Evolutionary conservation across 2,113 vertebrate genomes (phyloP).

Genomic region (Syngnathus typhle): DNA sequence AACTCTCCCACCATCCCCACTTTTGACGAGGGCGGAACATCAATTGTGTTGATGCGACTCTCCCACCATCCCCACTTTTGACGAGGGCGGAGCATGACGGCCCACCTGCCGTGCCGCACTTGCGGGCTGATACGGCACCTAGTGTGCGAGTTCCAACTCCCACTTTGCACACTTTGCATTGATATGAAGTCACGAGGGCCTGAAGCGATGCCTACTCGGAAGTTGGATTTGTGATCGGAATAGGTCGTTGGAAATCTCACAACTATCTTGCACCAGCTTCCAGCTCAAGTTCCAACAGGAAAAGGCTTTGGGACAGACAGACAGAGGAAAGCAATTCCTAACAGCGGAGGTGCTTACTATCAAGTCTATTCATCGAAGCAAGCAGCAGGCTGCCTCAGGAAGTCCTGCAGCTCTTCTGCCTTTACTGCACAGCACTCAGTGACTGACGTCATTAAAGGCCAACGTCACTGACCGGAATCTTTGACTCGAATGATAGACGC

Average conservation of each 20-base stretch:
- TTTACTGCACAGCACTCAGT: conserved; percentile 27
- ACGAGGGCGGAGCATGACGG: no score
- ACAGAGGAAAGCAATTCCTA: conserved; percentile 5
- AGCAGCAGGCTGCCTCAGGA: background rate
- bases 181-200: no score
- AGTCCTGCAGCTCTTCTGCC: conserved; percentile 8
- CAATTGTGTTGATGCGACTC: no score
- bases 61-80: no score
- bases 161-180: no score
- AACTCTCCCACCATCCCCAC: no score
- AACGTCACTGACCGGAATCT: background rate
- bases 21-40: no score
- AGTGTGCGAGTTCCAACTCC: no score
- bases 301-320: background rate
- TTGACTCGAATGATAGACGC: background rate
- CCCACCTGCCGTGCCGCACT: background rate
- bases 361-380: conserved; percentile 34
- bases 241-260: background rate
- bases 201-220: no score
- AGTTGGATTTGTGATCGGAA: no score
- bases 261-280: no score
- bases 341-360: conserved; percentile 7
- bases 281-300: background rate
- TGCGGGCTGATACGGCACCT: background rate
- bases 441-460: conserved; percentile 16